phyloP scores from a whole-genome alignment of 2,797 vertebrate genomes.

The Glossophaga mutica region DNA sequence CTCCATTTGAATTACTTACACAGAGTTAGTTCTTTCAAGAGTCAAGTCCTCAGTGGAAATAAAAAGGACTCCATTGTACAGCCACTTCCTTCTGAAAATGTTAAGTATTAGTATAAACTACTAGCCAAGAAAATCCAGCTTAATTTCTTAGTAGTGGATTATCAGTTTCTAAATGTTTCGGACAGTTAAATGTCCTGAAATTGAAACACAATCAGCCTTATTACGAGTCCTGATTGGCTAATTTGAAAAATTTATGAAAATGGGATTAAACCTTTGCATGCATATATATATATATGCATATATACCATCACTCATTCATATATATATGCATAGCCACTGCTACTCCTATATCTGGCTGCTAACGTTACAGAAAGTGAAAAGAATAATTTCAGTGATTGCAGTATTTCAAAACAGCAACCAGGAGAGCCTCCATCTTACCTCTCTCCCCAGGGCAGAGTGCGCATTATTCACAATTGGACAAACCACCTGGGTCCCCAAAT shows the following conservation, averaged over 20 bases:
- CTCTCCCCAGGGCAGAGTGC: neutral
- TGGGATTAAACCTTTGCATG: neutral
- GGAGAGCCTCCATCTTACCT: neutral
- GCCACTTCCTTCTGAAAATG: neutral
- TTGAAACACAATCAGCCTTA: neutral
- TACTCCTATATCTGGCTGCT: neutral
- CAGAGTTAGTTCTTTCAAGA: neutral
- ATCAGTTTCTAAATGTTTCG: neutral
- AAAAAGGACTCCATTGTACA: neutral
- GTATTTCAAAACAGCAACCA: conserved; percentile 24
- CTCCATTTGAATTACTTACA: neutral
- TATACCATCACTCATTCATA: too few species aligned
- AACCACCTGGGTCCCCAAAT: neutral
- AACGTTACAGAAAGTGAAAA: neutral
- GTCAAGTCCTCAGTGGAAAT: neutral
- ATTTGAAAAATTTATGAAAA: neutral
- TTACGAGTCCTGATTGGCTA: neutral
- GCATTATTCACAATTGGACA: neutral
- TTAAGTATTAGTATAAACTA: neutral
- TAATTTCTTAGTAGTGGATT: neutral
- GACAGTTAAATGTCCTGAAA: neutral
- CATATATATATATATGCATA: neutral
- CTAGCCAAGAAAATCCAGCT: neutral
- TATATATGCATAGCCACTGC: neutral
- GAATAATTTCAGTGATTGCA: neutral